Conservation (phyloP, 2,113 vertebrate genomes). For the Zapus hudsonius region DNA sequence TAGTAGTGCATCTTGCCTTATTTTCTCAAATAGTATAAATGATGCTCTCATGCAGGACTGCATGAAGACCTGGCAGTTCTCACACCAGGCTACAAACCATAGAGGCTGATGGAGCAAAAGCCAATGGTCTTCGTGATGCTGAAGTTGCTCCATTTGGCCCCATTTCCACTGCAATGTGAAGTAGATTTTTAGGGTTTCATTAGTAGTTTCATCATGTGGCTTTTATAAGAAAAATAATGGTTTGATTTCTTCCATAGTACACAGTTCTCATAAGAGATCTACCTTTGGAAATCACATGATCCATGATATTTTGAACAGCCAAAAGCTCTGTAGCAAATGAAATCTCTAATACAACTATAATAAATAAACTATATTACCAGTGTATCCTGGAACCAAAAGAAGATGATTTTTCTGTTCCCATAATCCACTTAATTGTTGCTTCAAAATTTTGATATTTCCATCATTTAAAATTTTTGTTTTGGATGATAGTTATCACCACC, state of each 20-base stretch:
- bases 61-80: constrained; percentile 84
- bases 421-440: too few species aligned
- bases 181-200: constrained; percentile 84
- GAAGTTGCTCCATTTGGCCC: constrained; percentile 84
- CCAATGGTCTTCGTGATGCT: constrained; percentile 84
- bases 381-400: too few species aligned
- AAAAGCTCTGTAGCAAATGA: constrained; percentile 71
- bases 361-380: too few species aligned
- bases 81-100: constrained; percentile 76
- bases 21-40: constrained; percentile 73
- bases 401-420: too few species aligned
- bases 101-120: constrained; percentile 81
- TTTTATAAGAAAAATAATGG: constrained; percentile 61
- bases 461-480: too few species aligned
- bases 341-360: constrained; percentile 89
- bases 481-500: too few species aligned
- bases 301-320: constrained; percentile 75
- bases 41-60: constrained; percentile 76
- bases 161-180: constrained; percentile 91
- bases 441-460: too few species aligned
- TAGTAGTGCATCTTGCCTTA: constrained; percentile 77
- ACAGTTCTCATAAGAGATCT: constrained; percentile 78
- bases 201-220: too few species aligned
- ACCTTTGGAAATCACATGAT: constrained; percentile 76
- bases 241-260: constrained; percentile 82